Evolutionary conservation across 2,797 vertebrate genomes (phyloP).

Genomic region (Furcifer pardalis): DNA sequence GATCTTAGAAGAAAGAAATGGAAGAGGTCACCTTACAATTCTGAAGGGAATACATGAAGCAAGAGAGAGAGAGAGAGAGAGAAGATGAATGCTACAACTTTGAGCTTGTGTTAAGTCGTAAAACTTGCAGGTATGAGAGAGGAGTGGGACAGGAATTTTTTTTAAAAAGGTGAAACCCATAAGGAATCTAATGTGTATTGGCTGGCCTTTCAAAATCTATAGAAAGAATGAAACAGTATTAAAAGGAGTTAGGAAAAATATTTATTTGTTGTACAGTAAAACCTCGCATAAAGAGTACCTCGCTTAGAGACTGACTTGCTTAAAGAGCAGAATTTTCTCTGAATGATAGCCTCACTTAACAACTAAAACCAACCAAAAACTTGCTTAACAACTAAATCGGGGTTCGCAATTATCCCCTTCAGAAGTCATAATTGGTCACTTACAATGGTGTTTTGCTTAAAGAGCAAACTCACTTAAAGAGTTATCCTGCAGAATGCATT

Average conservation of each 20-base stretch:
- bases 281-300: too few species aligned
- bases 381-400: too few species aligned
- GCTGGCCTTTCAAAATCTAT: slow-evolving; percentile 1
- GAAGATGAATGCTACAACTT: not conserved
- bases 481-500: too few species aligned
- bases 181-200: not conserved
- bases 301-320: too few species aligned
- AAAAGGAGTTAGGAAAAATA: not conserved
- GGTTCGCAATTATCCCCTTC: too few species aligned
- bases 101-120: not conserved
- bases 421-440: too few species aligned
- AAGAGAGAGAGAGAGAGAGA: not conserved
- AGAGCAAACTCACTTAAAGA: too few species aligned
- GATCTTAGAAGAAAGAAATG: not conserved
- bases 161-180: slow-evolving; percentile 4
- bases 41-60: not conserved
- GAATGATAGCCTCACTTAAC: too few species aligned
- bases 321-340: too few species aligned
- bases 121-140: not conserved
- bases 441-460: too few species aligned
- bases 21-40: not conserved
- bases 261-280: not conserved
- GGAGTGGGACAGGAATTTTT: too few species aligned
- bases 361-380: too few species aligned
- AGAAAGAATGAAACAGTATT: not conserved